These are phyloP conservation scores for Dendrocincla fuliginosa DNA, from an alignment of 2,797 vertebrate species.

Conservation along the genomic window DNA sequence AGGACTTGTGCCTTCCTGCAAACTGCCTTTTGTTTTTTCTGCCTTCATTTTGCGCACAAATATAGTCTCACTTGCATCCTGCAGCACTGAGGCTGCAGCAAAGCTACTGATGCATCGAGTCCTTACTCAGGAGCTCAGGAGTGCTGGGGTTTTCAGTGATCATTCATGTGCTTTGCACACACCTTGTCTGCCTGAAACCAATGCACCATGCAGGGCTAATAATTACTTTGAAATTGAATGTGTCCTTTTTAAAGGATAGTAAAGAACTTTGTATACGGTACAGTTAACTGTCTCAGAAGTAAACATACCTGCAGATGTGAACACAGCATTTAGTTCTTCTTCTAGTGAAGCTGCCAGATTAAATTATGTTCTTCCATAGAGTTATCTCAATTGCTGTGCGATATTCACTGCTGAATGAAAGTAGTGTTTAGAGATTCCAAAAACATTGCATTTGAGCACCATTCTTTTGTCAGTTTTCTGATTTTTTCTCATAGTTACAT, in stretches of 20 bases:
- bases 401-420: neutral
- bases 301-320: neutral
- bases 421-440: neutral
- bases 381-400: neutral
- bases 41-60: neutral
- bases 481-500: neutral
- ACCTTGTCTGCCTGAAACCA: neutral
- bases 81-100: neutral
- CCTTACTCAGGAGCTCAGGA: neutral
- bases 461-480: neutral
- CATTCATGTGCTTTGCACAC: neutral
- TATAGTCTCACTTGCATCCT: neutral
- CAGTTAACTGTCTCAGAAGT: neutral
- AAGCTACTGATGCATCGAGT: neutral
- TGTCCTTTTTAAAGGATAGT: neutral
- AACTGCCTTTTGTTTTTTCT: neutral
- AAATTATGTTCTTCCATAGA: neutral
- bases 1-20: neutral
- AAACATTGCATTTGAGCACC: neutral
- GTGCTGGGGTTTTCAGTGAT: neutral
- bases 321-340: neutral
- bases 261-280: neutral
- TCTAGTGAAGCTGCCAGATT: neutral
- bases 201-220: neutral
- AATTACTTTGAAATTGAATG: constrained; percentile 1